Conservation (phyloP, 2,888 invertebrate species). For the Agonopterix arenella region DNA sequence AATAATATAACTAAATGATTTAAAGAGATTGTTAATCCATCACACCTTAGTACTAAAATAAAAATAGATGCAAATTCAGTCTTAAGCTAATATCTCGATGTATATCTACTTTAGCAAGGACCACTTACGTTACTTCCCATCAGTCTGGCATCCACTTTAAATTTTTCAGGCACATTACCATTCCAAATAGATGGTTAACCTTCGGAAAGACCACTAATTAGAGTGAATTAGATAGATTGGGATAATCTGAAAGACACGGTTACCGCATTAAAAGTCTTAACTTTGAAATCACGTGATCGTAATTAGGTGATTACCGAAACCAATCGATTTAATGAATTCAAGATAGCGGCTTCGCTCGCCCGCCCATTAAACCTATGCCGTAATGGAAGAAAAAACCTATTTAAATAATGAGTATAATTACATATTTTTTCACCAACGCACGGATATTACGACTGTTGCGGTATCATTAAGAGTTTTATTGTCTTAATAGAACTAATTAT, state of each 20-base stretch:
- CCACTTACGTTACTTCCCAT: neutral
- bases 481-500: conserved; percentile 76
- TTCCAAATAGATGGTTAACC: conserved; percentile 28
- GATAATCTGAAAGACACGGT: conserved; percentile 69
- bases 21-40: neutral
- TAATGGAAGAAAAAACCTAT: conserved; percentile 72
- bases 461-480: conserved; percentile 77
- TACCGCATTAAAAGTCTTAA: conserved; percentile 71
- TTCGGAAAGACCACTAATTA: conserved; percentile 49
- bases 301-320: conserved; percentile 76
- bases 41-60: neutral
- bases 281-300: conserved; percentile 62
- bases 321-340: conserved; percentile 74
- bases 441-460: conserved; percentile 71
- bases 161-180: conserved; percentile 33
- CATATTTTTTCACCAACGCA: conserved; percentile 72
- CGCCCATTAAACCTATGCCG: conserved; percentile 65
- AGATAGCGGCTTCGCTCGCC: conserved; percentile 64
- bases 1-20: no score
- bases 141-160: neutral
- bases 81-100: neutral
- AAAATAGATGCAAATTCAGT: neutral
- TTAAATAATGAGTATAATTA: conserved; percentile 76
- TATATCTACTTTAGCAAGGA: neutral
- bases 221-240: conserved; percentile 57